Evolutionary conservation across 2,888 invertebrate species (phyloP), one percentile per base, ranked within the genome.

Genomic region (Drosophila setosimentum): DNA sequence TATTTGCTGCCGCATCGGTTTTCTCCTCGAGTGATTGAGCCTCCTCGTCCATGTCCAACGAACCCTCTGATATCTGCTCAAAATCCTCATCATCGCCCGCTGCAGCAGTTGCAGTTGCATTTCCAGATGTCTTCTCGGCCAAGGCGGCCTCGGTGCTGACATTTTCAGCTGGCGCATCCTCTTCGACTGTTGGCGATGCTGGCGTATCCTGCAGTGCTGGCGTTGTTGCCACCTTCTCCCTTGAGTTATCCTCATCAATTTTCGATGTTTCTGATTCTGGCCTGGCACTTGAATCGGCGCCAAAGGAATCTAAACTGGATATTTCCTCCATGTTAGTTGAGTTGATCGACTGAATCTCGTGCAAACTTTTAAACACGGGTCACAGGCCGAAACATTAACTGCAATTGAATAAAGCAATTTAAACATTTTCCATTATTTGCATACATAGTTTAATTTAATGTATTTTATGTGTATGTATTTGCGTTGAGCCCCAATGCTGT

Each of bases 261-360:
- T 87, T 87, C 32, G 78, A 85, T 13, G 79, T 82, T 72, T 86
- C 87, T 3, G 91, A 84, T 67, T 91, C 91, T 4, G 90, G 90
- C 16, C 85, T 78, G 11, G 84, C 83, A 33, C 80, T 87, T 50
- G 91, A 86, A 59, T 92, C 92, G 2, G 83, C 89, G 45, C 89
- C 89, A 68, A 91, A 91, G 21, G 92, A 92, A 76, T 92, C 92
- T 76, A 92, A 80, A 64, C 92, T 92, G 76, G 93, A 91, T 82
- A 92, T 90, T 83, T 92, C 92, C 72, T 93, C 92, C 93, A 92
- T 92, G 21, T 54, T 60, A 6, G 53, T 50, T 45, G 37, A 27
- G n/a, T 68, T 78, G 30, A 57, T 67, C 24, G 48, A 64, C 61
- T 61, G 55, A 71, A 70, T 59, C 29, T 51, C 55, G 40, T 60